Evolutionary conservation across 37 sponge, comb jelly and placozoan species (phyloP), one percentile per base, ranked within the genome.

Genomic region (Ianthella basta): DNA sequence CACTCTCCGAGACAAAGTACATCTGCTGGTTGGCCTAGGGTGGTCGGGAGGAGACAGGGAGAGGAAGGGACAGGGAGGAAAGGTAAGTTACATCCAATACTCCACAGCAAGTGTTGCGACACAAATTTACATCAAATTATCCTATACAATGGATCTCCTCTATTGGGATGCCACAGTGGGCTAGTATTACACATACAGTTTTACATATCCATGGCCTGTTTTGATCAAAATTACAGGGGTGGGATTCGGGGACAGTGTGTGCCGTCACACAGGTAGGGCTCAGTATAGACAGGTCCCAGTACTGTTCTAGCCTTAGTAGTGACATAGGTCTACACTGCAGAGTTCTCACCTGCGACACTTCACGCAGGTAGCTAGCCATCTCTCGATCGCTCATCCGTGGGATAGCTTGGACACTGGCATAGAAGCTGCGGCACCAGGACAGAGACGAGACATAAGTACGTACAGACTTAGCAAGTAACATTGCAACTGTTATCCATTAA

Each of bases 1-100:
- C 94, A 87, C 91, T 91, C 60, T 91, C 92, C 20, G 89, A 83
- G 19, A 88, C 86, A 80, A 91, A 91, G 88, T 85, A 87, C 60
- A 88, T 59, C 77, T 88, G 85, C 0, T 86, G 82, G 2, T 59
- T 90, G 70, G 70, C 29, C 70, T 69, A 33, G 1, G 34, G 34
- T 18, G 65, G 44, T 2, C 79, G 55, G 64, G 23, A 25, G 15
- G 21, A 44, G 15, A n/a, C 25, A 60, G 56, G 27, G 60, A 54
- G 60, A 20, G 34, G 18, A 63, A 80, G n/a, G 67, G 19, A 61
- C 23, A 33, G 40, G 15, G 15, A 33, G 66, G 82, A 38, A 33
- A 15, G 21, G 57, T 15, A 56, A 72, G 2, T 14, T 29, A 74
- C 19, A 2, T 54, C 14, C 38, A 50, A 18, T 23, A n/a, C 13